A percentile compares a stretch with the other conserved stretches of the same genome.
Conservation (phyloP, 2,888 invertebrate species). For the Cephus pulcher region DNA sequence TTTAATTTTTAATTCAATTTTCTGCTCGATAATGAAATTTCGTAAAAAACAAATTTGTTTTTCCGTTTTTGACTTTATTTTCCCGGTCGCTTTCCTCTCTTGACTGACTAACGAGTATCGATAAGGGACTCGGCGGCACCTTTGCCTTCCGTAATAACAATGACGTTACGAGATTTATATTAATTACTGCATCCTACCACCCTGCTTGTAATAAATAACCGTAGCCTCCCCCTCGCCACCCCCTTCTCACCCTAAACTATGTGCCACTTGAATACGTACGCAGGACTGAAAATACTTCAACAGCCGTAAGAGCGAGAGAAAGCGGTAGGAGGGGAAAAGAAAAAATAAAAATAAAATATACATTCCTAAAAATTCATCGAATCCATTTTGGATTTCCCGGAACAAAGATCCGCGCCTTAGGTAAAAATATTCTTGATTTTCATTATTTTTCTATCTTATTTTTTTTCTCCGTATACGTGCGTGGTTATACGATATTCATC, state of each 20-base stretch:
- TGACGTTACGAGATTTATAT: not conserved
- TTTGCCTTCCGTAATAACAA: not conserved
- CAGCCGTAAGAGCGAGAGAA: not conserved
- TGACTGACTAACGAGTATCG: not conserved
- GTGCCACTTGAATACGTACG: not conserved
- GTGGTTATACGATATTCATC: not conserved
- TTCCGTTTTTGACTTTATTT: not conserved
- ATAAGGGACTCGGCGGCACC: not conserved
- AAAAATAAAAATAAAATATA: slow-evolving; percentile 16
- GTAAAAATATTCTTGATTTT: not conserved
- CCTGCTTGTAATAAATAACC: not conserved
- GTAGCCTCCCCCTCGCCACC: not conserved
- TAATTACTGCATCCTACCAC: not conserved
- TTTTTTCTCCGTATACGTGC: not conserved
- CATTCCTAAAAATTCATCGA: not conserved
- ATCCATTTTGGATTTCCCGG: not conserved
- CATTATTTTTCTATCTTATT: not conserved
- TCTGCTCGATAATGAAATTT: not conserved
- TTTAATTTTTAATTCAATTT: too few species aligned
- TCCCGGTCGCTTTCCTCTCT: not conserved
- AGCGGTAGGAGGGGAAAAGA: slow-evolving; percentile 1
- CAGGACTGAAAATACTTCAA: not conserved
- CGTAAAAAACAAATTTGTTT: not conserved
- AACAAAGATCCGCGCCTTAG: not conserved
- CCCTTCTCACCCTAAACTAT: not conserved